phyloP scores from a whole-genome alignment of 2,888 invertebrate species.

The Sesamia inferens region DNA sequence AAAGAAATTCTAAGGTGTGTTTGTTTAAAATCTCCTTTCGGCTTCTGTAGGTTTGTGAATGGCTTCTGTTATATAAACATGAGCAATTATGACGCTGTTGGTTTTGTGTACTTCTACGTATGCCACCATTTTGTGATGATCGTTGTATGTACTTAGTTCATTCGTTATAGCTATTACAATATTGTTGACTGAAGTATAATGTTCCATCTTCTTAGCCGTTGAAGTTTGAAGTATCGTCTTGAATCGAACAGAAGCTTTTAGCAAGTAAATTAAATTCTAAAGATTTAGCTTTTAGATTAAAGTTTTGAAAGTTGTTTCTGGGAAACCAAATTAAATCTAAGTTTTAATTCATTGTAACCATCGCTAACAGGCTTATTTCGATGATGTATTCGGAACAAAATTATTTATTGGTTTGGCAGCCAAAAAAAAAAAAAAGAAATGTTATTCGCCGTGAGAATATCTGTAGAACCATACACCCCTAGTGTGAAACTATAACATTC shows the following conservation, averaged over 20 bases:
- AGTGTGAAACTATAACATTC: constrained; percentile 75
- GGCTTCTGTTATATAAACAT: constrained; percentile 85
- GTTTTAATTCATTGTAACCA: constrained; percentile 12
- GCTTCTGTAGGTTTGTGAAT: constrained; percentile 86
- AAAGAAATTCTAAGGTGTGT: constrained; percentile 84
- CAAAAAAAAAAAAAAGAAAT: constrained; percentile 54
- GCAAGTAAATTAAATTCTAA: neutral
- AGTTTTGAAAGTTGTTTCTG: constrained; percentile 11
- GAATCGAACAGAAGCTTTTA: constrained; percentile 9
- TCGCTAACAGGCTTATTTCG: constrained; percentile 48
- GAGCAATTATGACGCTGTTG: constrained; percentile 81
- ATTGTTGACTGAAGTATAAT: constrained; percentile 38
- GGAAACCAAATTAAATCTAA: constrained; percentile 26
- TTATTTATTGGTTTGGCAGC: constrained; percentile 51
- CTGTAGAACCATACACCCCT: constrained; percentile 68
- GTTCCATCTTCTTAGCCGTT: constrained; percentile 20
- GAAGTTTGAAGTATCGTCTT: neutral
- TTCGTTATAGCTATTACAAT: constrained; percentile 41
- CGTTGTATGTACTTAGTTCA: constrained; percentile 51
- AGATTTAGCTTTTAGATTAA: neutral
- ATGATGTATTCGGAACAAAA: constrained; percentile 41
- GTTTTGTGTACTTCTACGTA: constrained; percentile 68
- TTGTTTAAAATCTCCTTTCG: constrained; percentile 86
- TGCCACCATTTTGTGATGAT: constrained; percentile 60
- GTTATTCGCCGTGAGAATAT: constrained; percentile 76